Conservation (phyloP, 2,888 invertebrate genomes). For the Platycheirus rosarum region DNA sequence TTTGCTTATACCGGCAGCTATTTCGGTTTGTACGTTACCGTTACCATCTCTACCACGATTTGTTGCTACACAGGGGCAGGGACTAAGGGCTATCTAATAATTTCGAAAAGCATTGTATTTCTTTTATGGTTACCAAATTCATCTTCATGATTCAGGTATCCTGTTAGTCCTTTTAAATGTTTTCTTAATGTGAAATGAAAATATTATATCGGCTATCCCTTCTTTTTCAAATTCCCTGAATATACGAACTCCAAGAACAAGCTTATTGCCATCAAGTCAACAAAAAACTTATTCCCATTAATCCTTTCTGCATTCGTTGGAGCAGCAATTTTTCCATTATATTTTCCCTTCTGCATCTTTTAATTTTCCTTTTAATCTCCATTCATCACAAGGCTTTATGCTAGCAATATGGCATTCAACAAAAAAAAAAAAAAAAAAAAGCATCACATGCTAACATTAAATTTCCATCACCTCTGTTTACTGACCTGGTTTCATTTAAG, state of each 20-base stretch:
- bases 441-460: conserved; percentile 63
- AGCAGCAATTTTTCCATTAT: conserved; percentile 36
- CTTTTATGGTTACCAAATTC: too few species aligned
- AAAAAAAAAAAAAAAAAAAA: conserved; percentile 19
- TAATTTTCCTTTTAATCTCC: conserved; percentile 64
- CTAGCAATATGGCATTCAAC: background rate
- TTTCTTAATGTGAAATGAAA: too few species aligned
- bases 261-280: background rate
- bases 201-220: background rate
- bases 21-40: too few species aligned
- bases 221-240: background rate
- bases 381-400: conserved; percentile 50
- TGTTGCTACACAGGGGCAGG: too few species aligned
- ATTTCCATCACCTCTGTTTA: conserved; percentile 66
- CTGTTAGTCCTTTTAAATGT: too few species aligned
- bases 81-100: too few species aligned
- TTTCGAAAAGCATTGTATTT: too few species aligned
- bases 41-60: too few species aligned
- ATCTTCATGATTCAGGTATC: too few species aligned
- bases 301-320: conserved; percentile 4
- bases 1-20: too few species aligned
- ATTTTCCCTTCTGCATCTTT: conserved; percentile 16
- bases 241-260: conserved; percentile 1
- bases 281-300: conserved; percentile 1
- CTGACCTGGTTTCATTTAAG: conserved; percentile 64